A percentile compares a stretch with the other conserved stretches of the same genome.
Conservation (phyloP, 2,797 vertebrate genomes). For the Eospalax fontanierii region DNA sequence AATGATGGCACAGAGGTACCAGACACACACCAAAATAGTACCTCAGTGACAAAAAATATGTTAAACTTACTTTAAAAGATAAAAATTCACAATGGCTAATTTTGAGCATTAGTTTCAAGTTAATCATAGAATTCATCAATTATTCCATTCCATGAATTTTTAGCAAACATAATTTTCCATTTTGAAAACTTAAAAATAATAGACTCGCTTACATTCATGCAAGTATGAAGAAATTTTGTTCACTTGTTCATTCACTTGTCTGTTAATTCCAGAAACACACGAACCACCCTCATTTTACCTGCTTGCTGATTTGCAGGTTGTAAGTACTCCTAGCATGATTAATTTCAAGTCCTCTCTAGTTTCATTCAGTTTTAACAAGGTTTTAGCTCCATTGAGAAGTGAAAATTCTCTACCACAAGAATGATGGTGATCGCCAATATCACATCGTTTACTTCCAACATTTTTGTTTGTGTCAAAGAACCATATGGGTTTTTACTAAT, state of each 20-base stretch:
- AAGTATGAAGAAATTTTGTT: background rate
- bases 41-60: background rate
- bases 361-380: background rate
- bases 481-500: slow-evolving; percentile 27
- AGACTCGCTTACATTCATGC: background rate
- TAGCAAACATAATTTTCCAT: slow-evolving; percentile 1
- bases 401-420: slow-evolving; percentile 21
- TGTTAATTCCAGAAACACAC: background rate
- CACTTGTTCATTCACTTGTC: background rate
- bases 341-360: background rate
- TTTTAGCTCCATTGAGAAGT: slow-evolving; percentile 38
- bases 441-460: slow-evolving; percentile 45
- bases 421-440: slow-evolving; percentile 12
- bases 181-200: slow-evolving; percentile 6
- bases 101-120: background rate
- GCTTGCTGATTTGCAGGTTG: background rate
- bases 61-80: background rate
- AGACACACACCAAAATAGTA: background rate
- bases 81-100: background rate
- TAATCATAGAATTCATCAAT: background rate
- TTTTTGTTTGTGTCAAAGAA: background rate
- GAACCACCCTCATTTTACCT: background rate
- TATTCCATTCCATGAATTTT: background rate
- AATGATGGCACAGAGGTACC: background rate
- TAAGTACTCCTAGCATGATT: background rate